Evolutionary conservation across 2,113 vertebrate genomes (phyloP).

Genomic region (Dicerorhinus sumatrensis): DNA sequence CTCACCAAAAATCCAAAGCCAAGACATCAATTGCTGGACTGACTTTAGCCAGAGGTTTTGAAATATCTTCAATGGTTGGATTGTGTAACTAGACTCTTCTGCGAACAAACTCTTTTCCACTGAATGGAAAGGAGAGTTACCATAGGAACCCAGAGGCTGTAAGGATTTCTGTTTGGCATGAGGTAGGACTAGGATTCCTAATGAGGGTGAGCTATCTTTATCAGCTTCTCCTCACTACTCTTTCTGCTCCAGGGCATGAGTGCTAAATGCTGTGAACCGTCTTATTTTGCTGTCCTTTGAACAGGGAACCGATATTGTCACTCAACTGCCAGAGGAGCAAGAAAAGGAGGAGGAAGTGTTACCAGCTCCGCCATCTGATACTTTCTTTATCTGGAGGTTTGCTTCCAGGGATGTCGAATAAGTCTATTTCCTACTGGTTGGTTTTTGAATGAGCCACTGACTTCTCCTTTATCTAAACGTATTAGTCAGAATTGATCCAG

Average conservation of each 20-base stretch:
- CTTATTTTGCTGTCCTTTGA: neutral
- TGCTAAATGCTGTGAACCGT: neutral
- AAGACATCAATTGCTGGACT: neutral
- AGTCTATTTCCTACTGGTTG: neutral
- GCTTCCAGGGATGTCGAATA: neutral
- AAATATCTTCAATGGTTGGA: slow-evolving; percentile 24
- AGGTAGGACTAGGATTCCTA: neutral
- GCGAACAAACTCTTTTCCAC: neutral
- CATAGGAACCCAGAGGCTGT: neutral
- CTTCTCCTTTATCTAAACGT: neutral
- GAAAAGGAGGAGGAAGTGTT: neutral
- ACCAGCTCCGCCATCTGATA: neutral
- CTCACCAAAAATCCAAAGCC: neutral
- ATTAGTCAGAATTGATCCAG: slow-evolving; percentile 21
- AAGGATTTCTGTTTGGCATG: neutral
- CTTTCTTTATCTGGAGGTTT: neutral
- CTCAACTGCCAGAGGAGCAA: neutral
- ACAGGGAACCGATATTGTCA: neutral
- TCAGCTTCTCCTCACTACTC: neutral
- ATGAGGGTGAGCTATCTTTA: neutral
- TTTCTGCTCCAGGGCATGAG: neutral
- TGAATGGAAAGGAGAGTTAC: neutral
- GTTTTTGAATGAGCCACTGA: neutral
- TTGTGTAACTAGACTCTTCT: neutral
- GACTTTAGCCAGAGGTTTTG: neutral